A percentile compares a stretch with the other conserved stretches of the same genome.
Conservation (phyloP, 2,888 invertebrate genomes). For the Glomeris marginata region DNA sequence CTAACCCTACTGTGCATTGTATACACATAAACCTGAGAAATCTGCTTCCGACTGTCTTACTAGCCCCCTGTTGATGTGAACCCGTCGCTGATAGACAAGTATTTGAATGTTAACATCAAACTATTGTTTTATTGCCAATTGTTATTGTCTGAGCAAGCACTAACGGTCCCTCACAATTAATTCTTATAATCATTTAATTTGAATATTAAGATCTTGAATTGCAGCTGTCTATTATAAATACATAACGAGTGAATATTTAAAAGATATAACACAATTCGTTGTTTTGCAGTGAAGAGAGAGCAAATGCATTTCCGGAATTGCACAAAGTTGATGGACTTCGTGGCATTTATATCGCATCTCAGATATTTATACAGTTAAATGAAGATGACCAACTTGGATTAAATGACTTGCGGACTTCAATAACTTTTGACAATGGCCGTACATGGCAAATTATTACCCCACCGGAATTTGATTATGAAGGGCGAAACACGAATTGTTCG, state of each 20-base stretch:
- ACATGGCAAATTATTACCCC: conserved; percentile 62
- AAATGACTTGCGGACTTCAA: conserved; percentile 59
- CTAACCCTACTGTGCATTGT: too few species aligned
- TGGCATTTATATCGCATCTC: conserved; percentile 80
- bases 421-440: conserved; percentile 74
- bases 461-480: conserved; percentile 51
- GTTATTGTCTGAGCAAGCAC: too few species aligned
- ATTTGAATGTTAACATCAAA: too few species aligned
- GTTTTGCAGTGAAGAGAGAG: conserved; percentile 51
- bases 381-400: conserved; percentile 41
- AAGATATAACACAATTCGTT: conserved; percentile 12
- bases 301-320: conserved; percentile 70
- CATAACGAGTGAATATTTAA: too few species aligned
- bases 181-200: too few species aligned
- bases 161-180: too few species aligned
- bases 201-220: too few species aligned
- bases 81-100: too few species aligned
- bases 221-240: too few species aligned
- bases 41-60: too few species aligned
- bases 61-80: too few species aligned
- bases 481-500: conserved; percentile 49
- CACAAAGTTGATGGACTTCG: conserved; percentile 73
- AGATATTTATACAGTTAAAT: conserved; percentile 35
- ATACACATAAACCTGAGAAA: too few species aligned
- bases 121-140: conserved; percentile 9